Evolutionary conservation across 1,140 invertebrate genomes (phyloP), one percentile per base, ranked within the genome.

Genomic region (Nautilus pompilius): DNA sequence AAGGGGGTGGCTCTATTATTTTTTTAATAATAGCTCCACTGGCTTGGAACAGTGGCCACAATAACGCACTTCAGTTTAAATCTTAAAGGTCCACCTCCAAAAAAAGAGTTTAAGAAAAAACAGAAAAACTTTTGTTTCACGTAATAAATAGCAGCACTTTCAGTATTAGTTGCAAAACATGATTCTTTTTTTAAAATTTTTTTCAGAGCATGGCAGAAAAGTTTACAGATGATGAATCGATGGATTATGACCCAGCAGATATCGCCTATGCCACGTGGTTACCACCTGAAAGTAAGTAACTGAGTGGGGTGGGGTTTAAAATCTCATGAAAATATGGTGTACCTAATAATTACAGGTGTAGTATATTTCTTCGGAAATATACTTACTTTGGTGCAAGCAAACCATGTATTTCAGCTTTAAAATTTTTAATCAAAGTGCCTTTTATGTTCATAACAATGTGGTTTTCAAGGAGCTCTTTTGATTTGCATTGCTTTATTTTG

Each of bases 221-320:
- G 36, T n/a, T 33, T 3, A 34, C 33, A 29, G n/a, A n/a, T n/a
- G 28, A 62, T 17, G 10, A 60, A 60, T 10, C 46, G 49, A 34
- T 66, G 46, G 71, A 73, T 72, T 85, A 88, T 69, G 77, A 84
- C 10, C 78, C 81, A 17, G 79, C 77, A 24, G 87, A 89, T 65
- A 76, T 77, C 10, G 86, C 90, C 73, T 91, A 90, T 79, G 87
- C 87, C 10, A 87, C 86, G 67, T 93, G 91, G 91, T 74, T 90
- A n/a, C 91, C 91, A 6, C 91, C 91, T 6, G 60, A 80, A 62
- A 72, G 77, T 78, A 48, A 62, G 53, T 51, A 57, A 34, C 34
- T 41, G n/a, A 36, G 5, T 56, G n/a, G 8, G 17, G n/a, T 29
- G 26, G 6, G 13, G 13, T 28, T 22, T 36, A 58, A 20, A 10